Base-by-base conservation (phyloP, 92 coral and sea anemone genomes). In the Chrysogorgia sp. region DNA sequence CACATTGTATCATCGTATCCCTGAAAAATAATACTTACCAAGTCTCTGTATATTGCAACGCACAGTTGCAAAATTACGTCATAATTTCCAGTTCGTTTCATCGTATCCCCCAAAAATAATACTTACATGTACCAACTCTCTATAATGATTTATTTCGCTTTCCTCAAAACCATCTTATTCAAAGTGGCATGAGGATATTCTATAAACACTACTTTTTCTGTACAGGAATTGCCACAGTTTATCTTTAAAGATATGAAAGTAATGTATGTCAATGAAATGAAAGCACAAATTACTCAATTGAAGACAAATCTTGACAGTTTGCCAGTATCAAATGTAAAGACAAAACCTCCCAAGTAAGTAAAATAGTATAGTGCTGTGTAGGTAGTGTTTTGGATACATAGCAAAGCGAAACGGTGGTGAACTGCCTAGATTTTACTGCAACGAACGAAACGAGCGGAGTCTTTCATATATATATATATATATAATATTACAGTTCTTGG, bases 211-310 rank as follows among this genome's bases (percentile, higher is more conserved):
- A 6, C 64, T 72, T 59, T 19, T 45, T 7, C 1, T 52, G 58
- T 79, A 31, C 63, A 93, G 97, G 92, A 90, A 24, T 75, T 94
- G 60, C 92, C 97, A 19, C 79, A 82, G 32, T 94, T 94, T 83
- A 66, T 94, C 50, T 91, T 86, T 80, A 94, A 94, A 81, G 86
- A 94, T 59, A 94, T 94, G 98, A 92, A 89, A 79, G 83, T 88
- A 6, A 69, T 91, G 74, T 94, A 87, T 76, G 89, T 94, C 30
- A 96, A 94, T 67, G 98, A 94, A 71, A 97, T 89, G 49, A 91
- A 87, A 77, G 71, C 81, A 40, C 87, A 87, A 14, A 85, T 89
- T 34, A 89, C 47, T 55, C 96, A 85, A 50, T 88, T 94, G 22
- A 90, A 88, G 91, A 85, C 60, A 14, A 88, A 89, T 22, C 81